phyloP scores from a whole-genome alignment of 1,140 invertebrate species.

The Anoplolepis gracilipes region DNA sequence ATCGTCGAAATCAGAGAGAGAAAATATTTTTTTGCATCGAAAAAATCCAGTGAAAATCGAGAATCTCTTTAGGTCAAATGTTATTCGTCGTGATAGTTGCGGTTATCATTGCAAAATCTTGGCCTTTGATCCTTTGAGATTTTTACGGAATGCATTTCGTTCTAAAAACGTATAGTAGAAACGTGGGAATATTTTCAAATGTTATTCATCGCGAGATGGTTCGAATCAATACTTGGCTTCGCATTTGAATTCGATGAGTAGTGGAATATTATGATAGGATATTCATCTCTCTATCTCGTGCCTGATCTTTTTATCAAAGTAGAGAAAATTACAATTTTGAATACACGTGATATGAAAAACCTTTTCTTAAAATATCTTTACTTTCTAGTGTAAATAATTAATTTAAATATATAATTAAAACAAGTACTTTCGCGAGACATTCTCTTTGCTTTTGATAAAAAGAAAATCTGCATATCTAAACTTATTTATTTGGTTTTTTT shows the following conservation, averaged over 20 bases:
- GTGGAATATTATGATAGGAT: not conserved
- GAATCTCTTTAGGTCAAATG: constrained; percentile 41
- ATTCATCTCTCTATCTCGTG: not conserved
- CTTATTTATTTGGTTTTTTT: no score
- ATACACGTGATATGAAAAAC: not conserved
- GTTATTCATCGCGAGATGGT: constrained; percentile 9
- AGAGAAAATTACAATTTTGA: not conserved
- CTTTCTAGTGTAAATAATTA: not conserved
- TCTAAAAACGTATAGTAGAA: constrained; percentile 31
- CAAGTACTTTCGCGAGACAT: not conserved
- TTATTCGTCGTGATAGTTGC: constrained; percentile 26
- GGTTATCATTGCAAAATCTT: constrained; percentile 14
- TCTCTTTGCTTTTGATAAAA: not conserved
- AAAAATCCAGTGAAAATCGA: constrained; percentile 27
- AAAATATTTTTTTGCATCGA: not conserved
- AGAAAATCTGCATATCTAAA: not conserved
- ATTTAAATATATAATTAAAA: not conserved
- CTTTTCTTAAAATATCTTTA: not conserved
- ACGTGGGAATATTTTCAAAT: constrained; percentile 4
- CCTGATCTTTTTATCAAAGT: not conserved
- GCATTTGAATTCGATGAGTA: not conserved
- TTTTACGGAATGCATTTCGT: not conserved
- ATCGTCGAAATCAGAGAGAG: constrained; percentile 17
- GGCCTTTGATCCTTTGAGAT: constrained; percentile 23
- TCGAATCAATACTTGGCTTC: not conserved